Base-by-base conservation (phyloP, 2,113 vertebrate species). In the Syngnathus scovelli region DNA sequence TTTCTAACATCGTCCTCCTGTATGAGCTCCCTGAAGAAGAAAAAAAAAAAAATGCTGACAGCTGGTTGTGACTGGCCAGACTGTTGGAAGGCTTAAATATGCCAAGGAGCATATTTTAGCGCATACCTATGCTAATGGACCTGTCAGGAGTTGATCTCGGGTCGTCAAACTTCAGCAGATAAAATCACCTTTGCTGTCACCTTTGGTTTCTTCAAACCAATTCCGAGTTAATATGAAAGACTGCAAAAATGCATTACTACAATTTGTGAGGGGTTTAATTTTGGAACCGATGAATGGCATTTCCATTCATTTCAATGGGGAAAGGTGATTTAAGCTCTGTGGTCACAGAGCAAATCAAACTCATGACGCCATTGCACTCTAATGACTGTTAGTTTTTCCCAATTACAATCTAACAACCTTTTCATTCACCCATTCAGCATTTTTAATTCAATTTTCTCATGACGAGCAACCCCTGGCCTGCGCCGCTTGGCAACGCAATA, bases 381-480 rank as follows among this genome's bases (percentile, higher is more conserved):
- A 55, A 55, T 23, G 23, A 10, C 10, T 1, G 70, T 79, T 72
- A 43, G 69, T 56, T 16, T 56, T 56, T 6, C 3, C 56, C 59
- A 59, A 63, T 89, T 86, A 83, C 77, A 82, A 82, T 82, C 55
- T n/a, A 44, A 75, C 75, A 74, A 77, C 67, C 72, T 76, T 86
- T 87, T 82, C 76, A 84, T 83, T 82, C 56, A 46, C 71, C 84
- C 83, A 91, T 90, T 84, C 83, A 69, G 70, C 41, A 73, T 80
- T 81, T 81, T 75, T 78, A 60, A 78, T 87, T 88, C 78, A 80
- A 83, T 85, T 85, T 79, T 68, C 33, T 58, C 74, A 68, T 67
- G 77, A 65, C 61, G 58, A 74, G 66, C 74, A 77, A 62, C 75
- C 82, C 71, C 67, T 56, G 75, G 39, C 61, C 39, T 80, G 75